Evolutionary conservation across 1,140 invertebrate genomes (phyloP).

Genomic region (Caenorhabditis brenneri): DNA sequence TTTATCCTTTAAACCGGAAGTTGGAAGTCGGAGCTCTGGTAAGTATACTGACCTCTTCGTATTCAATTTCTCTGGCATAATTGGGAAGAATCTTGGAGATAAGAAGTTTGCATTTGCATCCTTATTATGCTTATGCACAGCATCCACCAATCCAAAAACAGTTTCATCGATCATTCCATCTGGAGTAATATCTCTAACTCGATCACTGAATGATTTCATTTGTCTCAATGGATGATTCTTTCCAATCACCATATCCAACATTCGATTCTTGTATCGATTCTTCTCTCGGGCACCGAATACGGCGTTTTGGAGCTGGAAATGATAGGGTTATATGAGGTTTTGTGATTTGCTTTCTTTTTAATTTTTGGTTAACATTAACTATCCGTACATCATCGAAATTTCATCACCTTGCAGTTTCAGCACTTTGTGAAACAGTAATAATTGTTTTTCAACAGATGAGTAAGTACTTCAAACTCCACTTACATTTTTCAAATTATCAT

Average conservation of each 20-base stretch:
- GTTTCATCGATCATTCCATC: slow-evolving; percentile 45
- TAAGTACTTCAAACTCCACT: too few relatives aligned
- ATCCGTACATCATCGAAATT: too few relatives aligned
- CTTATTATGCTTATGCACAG: slow-evolving; percentile 37
- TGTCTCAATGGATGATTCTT: slow-evolving; percentile 47
- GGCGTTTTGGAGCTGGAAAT: slow-evolving; percentile 43
- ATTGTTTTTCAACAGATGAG: too few relatives aligned
- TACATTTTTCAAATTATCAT: slow-evolving; percentile 9
- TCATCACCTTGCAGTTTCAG: too few relatives aligned
- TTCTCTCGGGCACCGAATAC: slow-evolving; percentile 43
- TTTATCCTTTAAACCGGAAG: too few relatives aligned
- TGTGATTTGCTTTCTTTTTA: too few relatives aligned
- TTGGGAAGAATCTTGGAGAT: slow-evolving; percentile 46
- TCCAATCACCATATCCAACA: slow-evolving; percentile 55
- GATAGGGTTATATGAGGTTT: too few relatives aligned
- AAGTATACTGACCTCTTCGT: slow-evolving; percentile 17
- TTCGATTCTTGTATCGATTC: slow-evolving; percentile 49
- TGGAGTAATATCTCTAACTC: slow-evolving; percentile 36
- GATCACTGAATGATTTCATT: slow-evolving; percentile 43
- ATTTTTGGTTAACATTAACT: too few relatives aligned
- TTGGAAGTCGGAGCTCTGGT: too few relatives aligned
- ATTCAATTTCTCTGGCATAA: slow-evolving; percentile 47
- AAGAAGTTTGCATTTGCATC: slow-evolving; percentile 47
- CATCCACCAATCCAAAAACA: slow-evolving; percentile 45
- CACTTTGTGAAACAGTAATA: too few relatives aligned